Conservation (phyloP, 1,140 invertebrate species). For the Apis florea region DNA sequence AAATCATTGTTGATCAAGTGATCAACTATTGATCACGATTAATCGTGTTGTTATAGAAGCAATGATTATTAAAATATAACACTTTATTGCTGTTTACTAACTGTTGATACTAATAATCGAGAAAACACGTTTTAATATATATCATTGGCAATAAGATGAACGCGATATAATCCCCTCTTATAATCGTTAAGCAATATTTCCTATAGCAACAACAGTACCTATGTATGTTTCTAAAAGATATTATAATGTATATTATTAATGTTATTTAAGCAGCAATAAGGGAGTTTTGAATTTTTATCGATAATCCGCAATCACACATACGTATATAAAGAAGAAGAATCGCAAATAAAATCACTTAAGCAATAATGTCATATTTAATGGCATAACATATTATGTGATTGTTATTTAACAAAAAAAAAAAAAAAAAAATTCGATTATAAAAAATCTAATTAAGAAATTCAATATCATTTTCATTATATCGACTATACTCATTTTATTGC, state of each 20-base stretch:
- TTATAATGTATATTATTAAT: conserved; percentile 34
- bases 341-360: conserved; percentile 15
- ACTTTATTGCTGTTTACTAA: conserved; percentile 52
- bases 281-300: conserved; percentile 20
- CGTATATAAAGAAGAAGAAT: background rate
- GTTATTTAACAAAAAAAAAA: conserved; percentile 11
- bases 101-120: background rate
- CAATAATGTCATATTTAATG: conserved; percentile 28
- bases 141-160: conserved; percentile 44
- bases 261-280: conserved; percentile 39
- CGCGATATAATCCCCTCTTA: conserved; percentile 21
- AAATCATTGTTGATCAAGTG: conserved; percentile 33
- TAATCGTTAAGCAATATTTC: conserved; percentile 50
- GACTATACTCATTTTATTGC: conserved; percentile 10
- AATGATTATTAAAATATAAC: conserved; percentile 39
- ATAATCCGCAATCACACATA: conserved; percentile 4
- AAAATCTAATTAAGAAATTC: background rate
- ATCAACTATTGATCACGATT: conserved; percentile 25
- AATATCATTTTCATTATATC: conserved; percentile 3
- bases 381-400: background rate
- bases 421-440: conserved; percentile 21
- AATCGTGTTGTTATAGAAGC: conserved; percentile 29
- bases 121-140: background rate
- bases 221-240: conserved; percentile 22
- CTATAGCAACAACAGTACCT: conserved; percentile 25